These are phyloP conservation scores for Lysiphlebus fabarum DNA, from an alignment of 1,140 invertebrate species.

Conservation along the genomic window DNA sequence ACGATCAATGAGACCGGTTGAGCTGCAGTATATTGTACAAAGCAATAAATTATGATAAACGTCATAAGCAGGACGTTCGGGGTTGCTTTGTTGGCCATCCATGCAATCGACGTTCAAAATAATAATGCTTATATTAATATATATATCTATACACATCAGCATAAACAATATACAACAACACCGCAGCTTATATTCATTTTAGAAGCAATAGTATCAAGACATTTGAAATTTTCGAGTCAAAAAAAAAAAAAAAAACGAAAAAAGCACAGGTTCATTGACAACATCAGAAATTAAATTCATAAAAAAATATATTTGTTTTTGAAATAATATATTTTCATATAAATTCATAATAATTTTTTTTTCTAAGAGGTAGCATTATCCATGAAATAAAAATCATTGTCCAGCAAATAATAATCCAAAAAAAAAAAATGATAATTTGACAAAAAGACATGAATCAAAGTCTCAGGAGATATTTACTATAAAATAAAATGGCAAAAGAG, in stretches of 20 bases:
- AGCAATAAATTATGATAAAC: slow-evolving; percentile 48
- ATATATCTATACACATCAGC: neutral
- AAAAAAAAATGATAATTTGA: slow-evolving; percentile 11
- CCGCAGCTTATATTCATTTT: slow-evolving; percentile 10
- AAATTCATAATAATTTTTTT: too few relatives aligned
- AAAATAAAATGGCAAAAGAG: slow-evolving; percentile 22
- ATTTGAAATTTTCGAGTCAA: too few relatives aligned
- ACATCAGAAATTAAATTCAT: neutral
- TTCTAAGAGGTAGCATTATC: too few relatives aligned
- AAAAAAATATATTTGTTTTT: slow-evolving; percentile 1
- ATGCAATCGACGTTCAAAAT: neutral
- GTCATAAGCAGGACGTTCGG: slow-evolving; percentile 34
- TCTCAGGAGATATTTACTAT: slow-evolving; percentile 18
- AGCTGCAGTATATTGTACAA: slow-evolving; percentile 23
- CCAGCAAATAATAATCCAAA: slow-evolving; percentile 13
- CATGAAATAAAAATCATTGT: too few relatives aligned
- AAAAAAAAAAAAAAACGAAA: too few relatives aligned
- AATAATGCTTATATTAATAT: neutral
- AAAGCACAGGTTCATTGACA: too few relatives aligned
- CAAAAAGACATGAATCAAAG: neutral
- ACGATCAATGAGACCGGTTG: slow-evolving; percentile 35
- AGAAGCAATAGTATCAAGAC: neutral
- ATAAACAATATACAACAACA: neutral
- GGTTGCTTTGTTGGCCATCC: slow-evolving; percentile 22
- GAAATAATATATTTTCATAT: too few relatives aligned